Percentiles rank a stretch among this genome's conserved stretches.
phyloP scores from a whole-genome alignment of 1,140 invertebrate genomes.

The Musca domestica region DNA sequence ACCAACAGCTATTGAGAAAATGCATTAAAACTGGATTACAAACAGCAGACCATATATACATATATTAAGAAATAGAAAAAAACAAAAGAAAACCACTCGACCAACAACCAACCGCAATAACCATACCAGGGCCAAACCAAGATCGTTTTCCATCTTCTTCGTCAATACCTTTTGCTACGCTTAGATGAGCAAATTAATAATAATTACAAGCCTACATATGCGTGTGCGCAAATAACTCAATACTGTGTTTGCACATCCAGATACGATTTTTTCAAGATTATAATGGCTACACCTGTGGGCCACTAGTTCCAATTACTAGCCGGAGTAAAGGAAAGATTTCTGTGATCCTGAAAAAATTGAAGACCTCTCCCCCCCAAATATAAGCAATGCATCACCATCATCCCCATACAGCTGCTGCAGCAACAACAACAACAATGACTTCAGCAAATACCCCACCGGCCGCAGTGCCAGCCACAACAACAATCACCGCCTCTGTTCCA shows the following conservation, averaged over 20 bases:
- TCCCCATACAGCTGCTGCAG: neutral
- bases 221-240: neutral
- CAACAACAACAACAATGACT: neutral
- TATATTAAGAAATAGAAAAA: too few relatives aligned
- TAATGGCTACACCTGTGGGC: too few relatives aligned
- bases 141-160: conserved; percentile 2
- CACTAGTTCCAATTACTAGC: too few relatives aligned
- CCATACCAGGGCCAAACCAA: neutral
- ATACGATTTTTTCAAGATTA: too few relatives aligned
- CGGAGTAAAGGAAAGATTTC: too few relatives aligned
- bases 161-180: too few relatives aligned
- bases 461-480: neutral
- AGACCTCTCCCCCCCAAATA: too few relatives aligned
- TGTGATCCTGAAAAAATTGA: too few relatives aligned
- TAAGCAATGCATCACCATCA: conserved; percentile 11
- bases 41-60: conserved; percentile 13
- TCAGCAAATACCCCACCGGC: neutral
- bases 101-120: neutral
- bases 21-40: conserved; percentile 4
- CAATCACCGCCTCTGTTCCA: neutral
- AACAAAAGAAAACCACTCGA: neutral
- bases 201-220: neutral
- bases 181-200: neutral
- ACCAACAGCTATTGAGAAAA: too few relatives aligned
- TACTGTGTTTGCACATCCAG: too few relatives aligned